Evolutionary conservation across 2,113 vertebrate genomes (phyloP), one percentile per base, ranked within the genome.

Genomic region (Progne subis): DNA sequence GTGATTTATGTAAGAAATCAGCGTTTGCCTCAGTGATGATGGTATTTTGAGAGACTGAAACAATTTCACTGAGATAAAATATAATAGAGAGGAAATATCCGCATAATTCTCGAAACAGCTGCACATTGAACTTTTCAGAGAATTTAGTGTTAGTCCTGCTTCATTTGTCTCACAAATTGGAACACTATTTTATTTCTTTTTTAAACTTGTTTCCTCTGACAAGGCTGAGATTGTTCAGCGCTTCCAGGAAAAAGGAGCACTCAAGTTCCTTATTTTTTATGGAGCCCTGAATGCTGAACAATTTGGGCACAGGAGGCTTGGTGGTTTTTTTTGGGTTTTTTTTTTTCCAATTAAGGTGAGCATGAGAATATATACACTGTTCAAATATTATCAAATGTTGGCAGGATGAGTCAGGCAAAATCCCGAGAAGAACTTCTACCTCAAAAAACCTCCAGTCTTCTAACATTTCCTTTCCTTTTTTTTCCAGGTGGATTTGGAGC

Each of bases 401-500:
- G 31, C 39, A 67, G 34, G 50, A 47, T 67, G 56, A 75, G 15
- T 55, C 26, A 39, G 43, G 23, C 25, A 76, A 79, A 95, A 56
- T 50, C 14, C 50, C 0, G 0, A 61, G n/a, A 41, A 46, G n/a
- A 28, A 8, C 10, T 25, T 64, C 41, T 88, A 32, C 47, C n/a
- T 87, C 44, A 32, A 57, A 82, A 69, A n/a, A 4, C 1, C 37
- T 37, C 16, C 21, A 50, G 3, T 53, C 14, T 92, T 71, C 29
- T 96, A 39, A 97, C 1, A 0, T 59, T 50, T 52, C 37, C 28
- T 91, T 77, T 81, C 20, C 44, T 37, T 37, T 37, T 37, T 37
- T 92, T 92, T 98, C 10, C 96, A 99, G 99, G 98, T 99, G 98
- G 99, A 99, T 94, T 97, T 99, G 98, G 99, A 99, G 95, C 99